Conservation (phyloP, 2,113 vertebrate genomes). For the Actinemys pallida region DNA sequence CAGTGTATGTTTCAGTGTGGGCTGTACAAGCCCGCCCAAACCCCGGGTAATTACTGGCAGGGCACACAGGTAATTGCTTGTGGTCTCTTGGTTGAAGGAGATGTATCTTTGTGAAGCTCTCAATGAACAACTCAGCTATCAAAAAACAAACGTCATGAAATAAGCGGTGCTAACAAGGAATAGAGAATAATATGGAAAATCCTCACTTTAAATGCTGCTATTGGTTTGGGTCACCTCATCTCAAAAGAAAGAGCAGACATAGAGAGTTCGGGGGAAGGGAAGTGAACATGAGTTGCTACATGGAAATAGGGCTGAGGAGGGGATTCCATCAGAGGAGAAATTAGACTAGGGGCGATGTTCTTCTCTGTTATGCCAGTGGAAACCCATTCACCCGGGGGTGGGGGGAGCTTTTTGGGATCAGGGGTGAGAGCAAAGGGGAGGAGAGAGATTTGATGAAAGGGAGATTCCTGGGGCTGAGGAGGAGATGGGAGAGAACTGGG, state of each 20-base stretch:
- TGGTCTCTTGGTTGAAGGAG: neutral
- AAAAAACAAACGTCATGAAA: neutral
- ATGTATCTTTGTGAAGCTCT: neutral
- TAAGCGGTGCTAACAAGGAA: slow-evolving; percentile 17
- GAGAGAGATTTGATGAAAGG: neutral
- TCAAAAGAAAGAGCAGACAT: neutral
- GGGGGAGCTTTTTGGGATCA: neutral
- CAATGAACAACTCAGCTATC: slow-evolving; percentile 20
- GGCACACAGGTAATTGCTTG: neutral
- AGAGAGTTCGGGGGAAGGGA: neutral
- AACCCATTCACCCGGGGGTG: fast-evolving
- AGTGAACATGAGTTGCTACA: neutral
- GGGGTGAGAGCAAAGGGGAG: neutral
- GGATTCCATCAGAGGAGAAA: neutral
- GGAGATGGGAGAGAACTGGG: neutral
- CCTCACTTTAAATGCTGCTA: neutral
- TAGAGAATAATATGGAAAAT: neutral
- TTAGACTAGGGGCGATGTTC: neutral
- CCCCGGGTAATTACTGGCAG: neutral
- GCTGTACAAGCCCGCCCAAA: neutral
- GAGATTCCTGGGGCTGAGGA: neutral
- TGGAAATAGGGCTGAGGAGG: neutral
- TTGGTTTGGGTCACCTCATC: neutral
- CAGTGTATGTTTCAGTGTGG: neutral
- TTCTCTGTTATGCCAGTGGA: neutral